Conservation (phyloP, 2,888 invertebrate genomes). For the Proisotoma minuta region DNA sequence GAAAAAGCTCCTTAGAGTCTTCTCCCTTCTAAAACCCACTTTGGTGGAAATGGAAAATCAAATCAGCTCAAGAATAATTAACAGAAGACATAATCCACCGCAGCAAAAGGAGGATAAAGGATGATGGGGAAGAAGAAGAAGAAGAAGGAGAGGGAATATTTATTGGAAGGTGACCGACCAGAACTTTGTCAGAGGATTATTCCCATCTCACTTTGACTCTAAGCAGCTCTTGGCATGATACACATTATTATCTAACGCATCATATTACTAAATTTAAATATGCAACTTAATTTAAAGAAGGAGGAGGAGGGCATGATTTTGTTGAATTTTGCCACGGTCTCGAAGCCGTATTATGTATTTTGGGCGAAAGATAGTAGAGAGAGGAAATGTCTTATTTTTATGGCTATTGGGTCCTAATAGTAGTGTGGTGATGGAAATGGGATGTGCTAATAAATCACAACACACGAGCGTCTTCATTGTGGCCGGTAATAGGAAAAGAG, state of each 20-base stretch:
- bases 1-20: constrained; percentile 12
- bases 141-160: constrained; percentile 37
- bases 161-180: constrained; percentile 48
- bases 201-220: too few species aligned
- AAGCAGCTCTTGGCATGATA: too few species aligned
- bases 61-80: constrained; percentile 44
- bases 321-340: background rate
- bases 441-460: constrained; percentile 1
- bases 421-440: background rate
- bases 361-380: background rate
- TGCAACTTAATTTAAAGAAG: too few species aligned
- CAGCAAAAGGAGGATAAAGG: constrained; percentile 34
- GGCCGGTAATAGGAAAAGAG: constrained; percentile 1
- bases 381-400: constrained; percentile 7
- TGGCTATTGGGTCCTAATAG: constrained; percentile 9
- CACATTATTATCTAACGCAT: too few species aligned
- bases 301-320: background rate
- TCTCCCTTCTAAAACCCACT: constrained; percentile 14
- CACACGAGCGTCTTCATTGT: background rate
- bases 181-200: constrained; percentile 30
- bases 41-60: constrained; percentile 42
- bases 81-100: constrained; percentile 42
- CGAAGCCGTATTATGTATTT: background rate
- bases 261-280: too few species aligned
- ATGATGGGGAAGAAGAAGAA: constrained; percentile 31